These are phyloP conservation scores for Carcina quercana DNA, from an alignment of 2,888 invertebrate species.

Conservation along the genomic window DNA sequence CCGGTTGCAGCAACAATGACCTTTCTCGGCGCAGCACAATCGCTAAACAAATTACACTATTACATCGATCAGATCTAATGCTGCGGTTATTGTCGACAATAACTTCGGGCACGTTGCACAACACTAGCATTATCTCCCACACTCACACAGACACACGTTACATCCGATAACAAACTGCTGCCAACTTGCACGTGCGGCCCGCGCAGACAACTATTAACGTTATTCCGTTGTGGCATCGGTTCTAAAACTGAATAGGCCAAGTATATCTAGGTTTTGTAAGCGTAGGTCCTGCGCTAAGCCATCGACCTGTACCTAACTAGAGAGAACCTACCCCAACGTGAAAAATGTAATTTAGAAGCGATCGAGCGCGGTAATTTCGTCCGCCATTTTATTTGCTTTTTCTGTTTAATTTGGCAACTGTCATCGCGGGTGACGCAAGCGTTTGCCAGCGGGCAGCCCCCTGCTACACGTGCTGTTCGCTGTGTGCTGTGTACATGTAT, in stretches of 20 bases:
- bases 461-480: no score
- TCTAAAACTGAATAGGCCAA: slow-evolving; percentile 20
- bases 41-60: slow-evolving; percentile 28
- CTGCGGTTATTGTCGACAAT: slow-evolving; percentile 48
- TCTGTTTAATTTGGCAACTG: background rate
- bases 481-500: no score
- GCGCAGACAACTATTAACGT: slow-evolving; percentile 19
- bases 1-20: slow-evolving; percentile 22
- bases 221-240: slow-evolving; percentile 18
- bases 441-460: no score
- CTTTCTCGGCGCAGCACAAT: slow-evolving; percentile 27
- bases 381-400: slow-evolving; percentile 20
- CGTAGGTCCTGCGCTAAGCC: slow-evolving; percentile 38
- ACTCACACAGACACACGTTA: slow-evolving; percentile 41
- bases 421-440: no score
- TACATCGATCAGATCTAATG: slow-evolving; percentile 26
- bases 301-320: slow-evolving; percentile 50
- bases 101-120: slow-evolving; percentile 50
- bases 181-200: slow-evolving; percentile 27
- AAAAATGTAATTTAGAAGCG: slow-evolving; percentile 43
- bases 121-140: slow-evolving; percentile 53
- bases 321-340: slow-evolving; percentile 66
- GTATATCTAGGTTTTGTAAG: slow-evolving; percentile 13
- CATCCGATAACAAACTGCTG: slow-evolving; percentile 44
- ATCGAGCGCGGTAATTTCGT: slow-evolving; percentile 29